Base-by-base conservation (phyloP, 2,888 invertebrate genomes). In the Hyposoter dolosus region DNA sequence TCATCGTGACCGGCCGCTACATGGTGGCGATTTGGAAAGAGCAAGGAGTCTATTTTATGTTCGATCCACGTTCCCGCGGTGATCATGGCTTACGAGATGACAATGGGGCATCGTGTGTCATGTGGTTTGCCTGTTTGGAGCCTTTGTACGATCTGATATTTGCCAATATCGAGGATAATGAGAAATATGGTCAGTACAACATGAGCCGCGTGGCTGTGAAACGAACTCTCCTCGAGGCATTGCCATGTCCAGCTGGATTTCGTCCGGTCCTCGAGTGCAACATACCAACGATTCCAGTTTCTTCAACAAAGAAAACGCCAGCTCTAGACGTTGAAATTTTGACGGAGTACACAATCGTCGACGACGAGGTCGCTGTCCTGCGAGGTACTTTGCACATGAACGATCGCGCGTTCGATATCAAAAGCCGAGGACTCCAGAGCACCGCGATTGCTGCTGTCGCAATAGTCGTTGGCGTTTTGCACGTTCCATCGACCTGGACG, bases 361-460 rank as follows among this genome's bases (percentile, higher is more conserved):
- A 93, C 60, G 89, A 91, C 1, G 90, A 92, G 2, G 45, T 92
- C 1, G 89, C 90, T 68, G 83, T 93, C 3, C 80, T 93, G 0
- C 84, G 88, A 0, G 93, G 93, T 0, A 85, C 71, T 0, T 71
- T 89, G 12, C 91, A 93, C 84, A 90, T 92, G 89, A 40, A 83
- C 35, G 89, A 90, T 83, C 87, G 82, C 0, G 80, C 43, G 0
- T 92, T 92, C 85, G 72, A 81, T 19, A 47, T 88, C 3, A 88
- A 84, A n/a, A 89, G 82, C 47, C 89, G 93, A 28, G 92, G 91
- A 17, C 85, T 89, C 9, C 95, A 96, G 94, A 95, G 95, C 74
- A 95, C 95, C 0, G 95, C 96, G 0, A 95, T 95, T 74, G 95
- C 95, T 0, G 92, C 95, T 0, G 95, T 96, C 89, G 96, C 96